Percentiles rank a stretch among this genome's conserved stretches.
Conservation (phyloP, 2,113 vertebrate genomes). For the human (Homo sapiens) region GRCh38 chrX:153044501-153045000, state of each 20-base stretch:
- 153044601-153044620: not conserved
- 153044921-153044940: not conserved
- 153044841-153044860: not conserved
- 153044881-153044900: not conserved
- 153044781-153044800: not conserved
- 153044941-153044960: not conserved
- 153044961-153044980: not conserved
- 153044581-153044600: not conserved
- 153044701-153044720: not conserved
- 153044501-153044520: not conserved
- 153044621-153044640: not conserved
- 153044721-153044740: not conserved
- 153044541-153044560: not conserved
- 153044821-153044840: not conserved
- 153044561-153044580: not conserved
- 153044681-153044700: not conserved
- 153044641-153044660: not conserved
- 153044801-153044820: not conserved
- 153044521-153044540: not conserved
- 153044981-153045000: not conserved
- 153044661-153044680: not conserved
- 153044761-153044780: not conserved
- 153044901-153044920: not conserved
- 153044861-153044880: not conserved
- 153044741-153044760: not conserved